A percentile compares a stretch with the other conserved stretches of the same genome.
Evolutionary conservation across 1,140 invertebrate genomes (phyloP).

Genomic region (Bradynema listronoti): DNA sequence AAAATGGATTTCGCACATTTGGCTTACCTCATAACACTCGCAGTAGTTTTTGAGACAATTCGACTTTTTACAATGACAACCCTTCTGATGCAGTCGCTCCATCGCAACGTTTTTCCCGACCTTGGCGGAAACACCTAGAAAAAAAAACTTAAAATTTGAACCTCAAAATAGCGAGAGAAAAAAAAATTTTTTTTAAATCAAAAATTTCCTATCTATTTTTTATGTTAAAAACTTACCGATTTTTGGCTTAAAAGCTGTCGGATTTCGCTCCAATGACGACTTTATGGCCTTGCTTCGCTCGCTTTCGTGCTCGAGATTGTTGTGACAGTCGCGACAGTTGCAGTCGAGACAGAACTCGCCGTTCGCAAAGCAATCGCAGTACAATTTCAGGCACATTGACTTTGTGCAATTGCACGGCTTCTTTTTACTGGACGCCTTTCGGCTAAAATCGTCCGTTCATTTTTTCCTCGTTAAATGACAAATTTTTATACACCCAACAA

Average conservation of each 20-base stretch:
- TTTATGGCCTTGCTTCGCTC: constrained; percentile 85
- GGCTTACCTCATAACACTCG: constrained; percentile 89
- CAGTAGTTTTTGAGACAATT: constrained; percentile 99
- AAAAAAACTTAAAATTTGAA: constrained; percentile 23
- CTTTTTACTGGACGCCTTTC: constrained; percentile 58
- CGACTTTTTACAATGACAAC: constrained; percentile 96
- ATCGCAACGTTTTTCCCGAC: constrained; percentile 55
- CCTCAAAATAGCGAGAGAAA: constrained; percentile 37
- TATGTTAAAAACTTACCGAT: constrained; percentile 69
- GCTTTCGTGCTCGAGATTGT: constrained; percentile 91
- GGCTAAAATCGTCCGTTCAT: too few species aligned
- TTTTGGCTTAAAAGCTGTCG: constrained; percentile 90
- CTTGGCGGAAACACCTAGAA: constrained; percentile 42
- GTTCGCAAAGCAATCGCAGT: constrained; percentile 99
- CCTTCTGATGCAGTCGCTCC: constrained; percentile 85
- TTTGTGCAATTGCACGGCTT: constrained; percentile 99
- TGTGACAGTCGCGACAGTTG: constrained; percentile 95
- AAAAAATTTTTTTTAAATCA: constrained; percentile 38
- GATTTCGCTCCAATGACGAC: constrained; percentile 84
- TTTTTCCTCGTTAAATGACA: too few species aligned
- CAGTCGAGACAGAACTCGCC: constrained; percentile 97
- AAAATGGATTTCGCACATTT: neutral
- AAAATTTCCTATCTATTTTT: neutral
- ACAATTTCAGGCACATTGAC: constrained; percentile 93
- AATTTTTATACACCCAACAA: too few species aligned